Conservation (phyloP, 35 echinoderm and acorn worm genomes). For the Apostichopus parvimensis region DNA sequence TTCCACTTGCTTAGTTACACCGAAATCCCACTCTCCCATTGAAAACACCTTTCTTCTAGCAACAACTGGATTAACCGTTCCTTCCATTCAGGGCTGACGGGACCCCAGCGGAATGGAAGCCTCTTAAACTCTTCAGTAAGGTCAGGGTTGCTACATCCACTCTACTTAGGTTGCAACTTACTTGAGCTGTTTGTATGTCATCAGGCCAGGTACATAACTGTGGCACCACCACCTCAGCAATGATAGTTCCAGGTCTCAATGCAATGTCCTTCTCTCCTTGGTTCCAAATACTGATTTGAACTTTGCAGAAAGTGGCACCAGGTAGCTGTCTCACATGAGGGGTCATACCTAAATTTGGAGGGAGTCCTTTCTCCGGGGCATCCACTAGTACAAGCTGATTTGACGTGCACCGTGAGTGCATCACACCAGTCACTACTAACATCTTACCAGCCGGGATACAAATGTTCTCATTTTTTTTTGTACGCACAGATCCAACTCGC, state of each 20-base stretch:
- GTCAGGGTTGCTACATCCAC: not conserved
- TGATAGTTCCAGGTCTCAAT: not conserved
- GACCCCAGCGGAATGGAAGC: slow-evolving; percentile 70
- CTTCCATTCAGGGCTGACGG: slow-evolving; percentile 29
- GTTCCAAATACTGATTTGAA: slow-evolving; percentile 39
- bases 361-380: not conserved
- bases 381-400: slow-evolving; percentile 31
- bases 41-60: slow-evolving; percentile 37
- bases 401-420: not conserved
- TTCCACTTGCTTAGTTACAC: slow-evolving; percentile 12
- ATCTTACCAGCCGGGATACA: not conserved
- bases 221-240: slow-evolving; percentile 28
- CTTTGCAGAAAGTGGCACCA: slow-evolving; percentile 29
- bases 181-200: not conserved
- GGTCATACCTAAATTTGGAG: slow-evolving; percentile 41
- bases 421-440: not conserved
- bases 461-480: not conserved
- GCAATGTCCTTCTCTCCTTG: not conserved
- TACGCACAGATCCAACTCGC: slow-evolving; percentile 48
- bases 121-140: not conserved
- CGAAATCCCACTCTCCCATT: not conserved
- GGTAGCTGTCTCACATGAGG: slow-evolving; percentile 48
- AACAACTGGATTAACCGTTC: slow-evolving; percentile 4
- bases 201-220: slow-evolving; percentile 30
- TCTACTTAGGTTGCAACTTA: not conserved